Conservation (phyloP, 2,113 vertebrate species). For the Poeciliopsis turrubarensis region DNA sequence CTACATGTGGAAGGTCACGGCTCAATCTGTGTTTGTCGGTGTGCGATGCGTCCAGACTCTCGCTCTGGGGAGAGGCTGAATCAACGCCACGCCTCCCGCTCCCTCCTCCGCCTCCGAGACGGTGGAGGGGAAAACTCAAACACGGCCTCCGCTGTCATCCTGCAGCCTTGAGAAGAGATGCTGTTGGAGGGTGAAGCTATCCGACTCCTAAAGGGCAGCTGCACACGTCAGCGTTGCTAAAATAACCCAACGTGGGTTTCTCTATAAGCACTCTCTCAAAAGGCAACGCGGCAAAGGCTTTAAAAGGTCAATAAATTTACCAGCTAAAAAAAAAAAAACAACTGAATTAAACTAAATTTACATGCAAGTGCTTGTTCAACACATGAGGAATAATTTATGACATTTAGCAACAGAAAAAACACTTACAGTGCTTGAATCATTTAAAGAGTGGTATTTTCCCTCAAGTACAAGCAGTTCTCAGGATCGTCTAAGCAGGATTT, state of each 20-base stretch:
- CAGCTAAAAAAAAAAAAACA: not conserved
- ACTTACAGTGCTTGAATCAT: not conserved
- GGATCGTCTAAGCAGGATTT: not conserved
- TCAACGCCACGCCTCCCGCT: slow-evolving; percentile 7
- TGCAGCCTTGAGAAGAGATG: slow-evolving; percentile 4
- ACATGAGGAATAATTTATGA: not conserved
- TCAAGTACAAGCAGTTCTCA: not conserved
- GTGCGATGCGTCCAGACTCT: slow-evolving; percentile 12
- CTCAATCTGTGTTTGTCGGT: slow-evolving; percentile 62
- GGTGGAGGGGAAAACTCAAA: not conserved
- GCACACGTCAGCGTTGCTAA: not conserved
- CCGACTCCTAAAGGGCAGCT: not conserved
- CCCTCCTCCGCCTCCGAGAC: not conserved
- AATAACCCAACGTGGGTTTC: not conserved
- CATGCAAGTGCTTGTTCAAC: not conserved
- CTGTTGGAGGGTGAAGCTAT: slow-evolving; percentile 2
- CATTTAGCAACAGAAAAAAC: not conserved
- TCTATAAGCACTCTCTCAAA: not conserved
- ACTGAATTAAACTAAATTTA: not conserved
- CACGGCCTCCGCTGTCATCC: slow-evolving; percentile 26
- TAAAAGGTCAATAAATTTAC: not conserved
- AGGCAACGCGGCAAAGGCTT: not conserved
- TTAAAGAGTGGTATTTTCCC: not conserved
- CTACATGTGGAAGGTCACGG: slow-evolving; percentile 41
- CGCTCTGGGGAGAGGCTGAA: slow-evolving; percentile 9